These are phyloP conservation scores for Hoplias malabaricus DNA, from an alignment of 2,113 vertebrate genomes.

Conservation along the genomic window DNA sequence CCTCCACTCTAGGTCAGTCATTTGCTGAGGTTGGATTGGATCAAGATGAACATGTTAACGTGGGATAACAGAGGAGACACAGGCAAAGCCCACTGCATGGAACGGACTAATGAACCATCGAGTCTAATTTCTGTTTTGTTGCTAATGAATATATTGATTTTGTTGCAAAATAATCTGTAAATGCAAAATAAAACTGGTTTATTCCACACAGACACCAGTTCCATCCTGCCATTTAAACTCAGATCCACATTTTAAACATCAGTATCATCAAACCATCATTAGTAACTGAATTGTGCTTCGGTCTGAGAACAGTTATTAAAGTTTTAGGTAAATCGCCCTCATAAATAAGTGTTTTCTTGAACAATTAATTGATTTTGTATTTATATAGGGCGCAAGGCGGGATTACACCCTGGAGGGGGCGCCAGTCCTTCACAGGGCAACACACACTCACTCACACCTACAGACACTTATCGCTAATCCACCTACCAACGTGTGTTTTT, in stretches of 20 bases:
- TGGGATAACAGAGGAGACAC: not conserved
- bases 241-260: not conserved
- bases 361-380: no score
- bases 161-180: not conserved
- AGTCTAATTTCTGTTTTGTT: not conserved
- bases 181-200: not conserved
- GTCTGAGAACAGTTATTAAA: not conserved
- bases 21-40: not conserved
- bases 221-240: not conserved
- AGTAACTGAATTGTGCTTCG: not conserved
- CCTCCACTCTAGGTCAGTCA: not conserved
- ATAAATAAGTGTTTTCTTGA: no score
- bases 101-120: not conserved
- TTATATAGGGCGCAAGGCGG: no score
- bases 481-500: no score
- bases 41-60: not conserved
- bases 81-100: not conserved
- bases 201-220: not conserved
- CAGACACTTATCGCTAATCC: no score
- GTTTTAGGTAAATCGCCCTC: no score
- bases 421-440: no score
- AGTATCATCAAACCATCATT: not conserved
- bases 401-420: no score
- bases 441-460: no score
- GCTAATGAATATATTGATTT: constrained; percentile 19